Evolutionary conservation across 2,113 vertebrate species (phyloP), one percentile per base, ranked within the genome.

Genomic region (Mormyrus iriodes): DNA sequence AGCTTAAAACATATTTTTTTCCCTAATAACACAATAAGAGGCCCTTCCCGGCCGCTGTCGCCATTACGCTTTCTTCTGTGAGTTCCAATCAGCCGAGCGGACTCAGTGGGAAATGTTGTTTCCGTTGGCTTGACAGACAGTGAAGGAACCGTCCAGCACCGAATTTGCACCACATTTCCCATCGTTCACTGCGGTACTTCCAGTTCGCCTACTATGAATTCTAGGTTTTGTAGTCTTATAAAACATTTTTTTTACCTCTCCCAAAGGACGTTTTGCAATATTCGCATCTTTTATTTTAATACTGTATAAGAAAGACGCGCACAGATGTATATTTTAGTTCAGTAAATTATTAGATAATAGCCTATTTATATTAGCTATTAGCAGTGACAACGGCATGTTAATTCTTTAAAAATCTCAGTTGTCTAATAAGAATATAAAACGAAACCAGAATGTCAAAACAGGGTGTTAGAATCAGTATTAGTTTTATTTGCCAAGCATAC

Each of bases 31-130:
- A 92, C 91, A 94, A 93, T 91, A 92, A 92, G 89, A 92, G 92
- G 89, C 91, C 92, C 91, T 87, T 82, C 94, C 92, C 93, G 94
- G 95, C 95, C 53, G 90, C 39, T 17, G 94, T 95, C 95, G 96
- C 97, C 96, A 96, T 97, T 95, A 96, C 95, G 93, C 92, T 94
- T 91, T 87, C 69, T 87, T 89, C 88, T 89, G 88, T 88, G 44
- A 69, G 51, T 46, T 44, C 90, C 58, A 84, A 91, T 86, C 91
- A 92, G 91, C 91, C 87, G 0, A 79, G 86, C 89, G 19, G 89
- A 93, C 15, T 84, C 91, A 76, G 53, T 93, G 94, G 94, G 94
- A 93, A 94, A 92, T 88, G 76, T 21, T 88, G 92, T 94, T 92
- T 89, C 89, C 35, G 31, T 53, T 42, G 31, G 17, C 27, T 87